Evolutionary conservation across 2,797 vertebrate genomes (phyloP), one percentile per base, ranked within the genome.

Genomic region (Pangasius krempfi): DNA sequence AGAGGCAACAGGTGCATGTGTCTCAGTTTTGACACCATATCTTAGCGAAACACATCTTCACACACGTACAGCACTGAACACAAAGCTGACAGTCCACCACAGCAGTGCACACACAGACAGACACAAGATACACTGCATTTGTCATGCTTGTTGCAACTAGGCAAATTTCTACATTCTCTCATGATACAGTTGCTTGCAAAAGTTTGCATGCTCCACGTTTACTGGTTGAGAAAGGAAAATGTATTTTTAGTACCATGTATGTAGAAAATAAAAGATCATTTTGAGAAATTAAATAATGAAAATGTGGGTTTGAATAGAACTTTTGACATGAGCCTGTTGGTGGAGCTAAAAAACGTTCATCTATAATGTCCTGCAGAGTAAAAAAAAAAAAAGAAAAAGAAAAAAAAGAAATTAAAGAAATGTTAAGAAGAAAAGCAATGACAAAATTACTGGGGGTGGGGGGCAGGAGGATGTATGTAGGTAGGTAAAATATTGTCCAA

Each of bases 1-100:
- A 85, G 84, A 78, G 79, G 88, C 90, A 90, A 92, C 95, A 95
- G 95, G 94, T 96, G 95, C 92, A 92, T 66, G 78, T 40, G 88
- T 89, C 90, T 85, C n/a, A 6, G 50, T 68, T 88, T 60, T 33
- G 54, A 88, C 58, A 84, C 66, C 73, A 66, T 84, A 81, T 60
- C 60, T 83, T 73, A 56, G 47, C 10, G 89, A 87, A 60, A 62
- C 81, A 68, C 62, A 80, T 70, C 50, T 54, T 73, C 86, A n/a
- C 56, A 58, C 60, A 84, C 50, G 14, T 13, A n/a, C 60, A 54
- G n/a, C 56, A 0, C 66, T 12, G 20, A 79, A 70, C 87, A 60
- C 54, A 44, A 93, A 87, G 86, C 87, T 88, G 89, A 70, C 37
- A 60, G 90, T 68, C 88, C 87, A 89, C 84, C 66, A 72, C 88